A percentile compares a stretch with the other conserved stretches of the same genome.
Conservation (phyloP, 1,140 invertebrate species). For the Zophobas morio region DNA sequence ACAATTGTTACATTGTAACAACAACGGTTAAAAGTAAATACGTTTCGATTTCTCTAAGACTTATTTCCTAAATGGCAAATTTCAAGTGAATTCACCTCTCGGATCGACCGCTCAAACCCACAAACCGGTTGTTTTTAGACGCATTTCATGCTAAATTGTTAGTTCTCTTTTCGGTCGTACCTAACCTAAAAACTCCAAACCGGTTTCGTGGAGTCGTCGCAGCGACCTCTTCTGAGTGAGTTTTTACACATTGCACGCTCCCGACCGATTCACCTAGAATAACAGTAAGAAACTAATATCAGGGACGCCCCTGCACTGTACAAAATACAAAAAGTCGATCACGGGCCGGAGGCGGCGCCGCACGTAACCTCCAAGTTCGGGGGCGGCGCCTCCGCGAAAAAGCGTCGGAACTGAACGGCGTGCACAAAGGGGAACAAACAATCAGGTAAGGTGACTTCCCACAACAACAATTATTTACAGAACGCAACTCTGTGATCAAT, state of each 20-base stretch:
- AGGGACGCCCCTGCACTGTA: slow-evolving; percentile 8
- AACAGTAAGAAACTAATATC: slow-evolving; percentile 32
- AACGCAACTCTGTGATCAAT: slow-evolving; percentile 29
- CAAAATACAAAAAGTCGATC: slow-evolving; percentile 21
- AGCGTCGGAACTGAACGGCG: slow-evolving; percentile 19
- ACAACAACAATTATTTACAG: slow-evolving; percentile 39
- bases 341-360: not conserved
- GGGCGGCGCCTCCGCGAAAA: not conserved
- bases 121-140: no score
- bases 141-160: no score
- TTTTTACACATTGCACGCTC: slow-evolving; percentile 43
- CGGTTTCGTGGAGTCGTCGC: no score
- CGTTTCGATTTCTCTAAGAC: slow-evolving; percentile 46
- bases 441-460: slow-evolving; percentile 34
- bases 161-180: no score
- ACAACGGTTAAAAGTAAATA: slow-evolving; percentile 45
- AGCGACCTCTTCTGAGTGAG: slow-evolving; percentile 15
- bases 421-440: slow-evolving; percentile 14
- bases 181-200: no score
- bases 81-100: slow-evolving; percentile 24
- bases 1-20: slow-evolving; percentile 48
- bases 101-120: no score
- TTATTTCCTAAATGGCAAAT: slow-evolving; percentile 40
- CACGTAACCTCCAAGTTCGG: no score
- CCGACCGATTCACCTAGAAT: slow-evolving; percentile 30